A percentile compares a stretch with the other conserved stretches of the same genome.
These are phyloP conservation scores for Synanthedon myopaeformis DNA, from an alignment of 2,888 invertebrate species.

Conservation along the genomic window DNA sequence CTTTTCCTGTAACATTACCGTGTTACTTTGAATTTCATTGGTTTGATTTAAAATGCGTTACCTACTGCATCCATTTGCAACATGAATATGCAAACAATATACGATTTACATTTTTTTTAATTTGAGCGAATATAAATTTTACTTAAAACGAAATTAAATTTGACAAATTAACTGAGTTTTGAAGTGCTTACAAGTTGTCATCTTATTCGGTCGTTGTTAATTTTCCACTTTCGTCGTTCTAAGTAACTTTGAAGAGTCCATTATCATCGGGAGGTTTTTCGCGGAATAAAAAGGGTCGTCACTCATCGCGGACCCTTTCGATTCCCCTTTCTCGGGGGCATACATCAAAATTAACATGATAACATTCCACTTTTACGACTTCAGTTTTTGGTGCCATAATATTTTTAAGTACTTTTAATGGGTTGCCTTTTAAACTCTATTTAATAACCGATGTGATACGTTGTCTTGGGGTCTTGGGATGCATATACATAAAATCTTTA, in stretches of 20 bases:
- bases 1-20: too few relatives aligned
- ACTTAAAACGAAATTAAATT: background rate
- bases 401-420: too few relatives aligned
- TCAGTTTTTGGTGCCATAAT: slow-evolving; percentile 10
- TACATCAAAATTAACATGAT: slow-evolving; percentile 54
- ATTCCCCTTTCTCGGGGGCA: slow-evolving; percentile 28
- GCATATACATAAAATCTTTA: too few relatives aligned
- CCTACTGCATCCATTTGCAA: too few relatives aligned
- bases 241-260: slow-evolving; percentile 20
- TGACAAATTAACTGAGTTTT: background rate
- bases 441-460: too few relatives aligned
- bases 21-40: too few relatives aligned
- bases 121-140: background rate
- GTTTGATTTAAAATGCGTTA: too few relatives aligned
- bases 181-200: background rate
- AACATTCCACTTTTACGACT: slow-evolving; percentile 39
- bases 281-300: slow-evolving; percentile 34
- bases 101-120: too few relatives aligned
- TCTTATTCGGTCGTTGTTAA: background rate
- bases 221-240: background rate
- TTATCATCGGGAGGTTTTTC: slow-evolving; percentile 29
- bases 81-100: too few relatives aligned
- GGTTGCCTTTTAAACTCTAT: too few relatives aligned
- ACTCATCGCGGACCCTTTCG: slow-evolving; percentile 24
- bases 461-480: too few relatives aligned